Evolutionary conservation across 2,888 invertebrate genomes (phyloP), one percentile per base, ranked within the genome.

Genomic region (Hypena proboscidalis): DNA sequence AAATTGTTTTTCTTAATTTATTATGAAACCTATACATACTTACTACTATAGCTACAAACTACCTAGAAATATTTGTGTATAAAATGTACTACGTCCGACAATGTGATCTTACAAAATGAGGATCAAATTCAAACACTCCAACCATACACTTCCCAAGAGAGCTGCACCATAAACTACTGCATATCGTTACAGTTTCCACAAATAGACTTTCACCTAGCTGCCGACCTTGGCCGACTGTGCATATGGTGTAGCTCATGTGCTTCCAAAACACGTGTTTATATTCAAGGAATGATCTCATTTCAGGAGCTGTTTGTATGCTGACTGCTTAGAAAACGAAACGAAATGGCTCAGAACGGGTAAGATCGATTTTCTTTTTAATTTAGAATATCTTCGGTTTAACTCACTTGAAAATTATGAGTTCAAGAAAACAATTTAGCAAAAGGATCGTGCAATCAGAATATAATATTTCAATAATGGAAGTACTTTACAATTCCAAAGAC

Each of bases 341-440:
- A 69, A 49, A 88, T 87, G 88, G 82, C 88, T 52, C 73, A 79
- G 47, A 89, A 88, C 70, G 85, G 89, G 89, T 89, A 71, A 85
- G 80, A 44, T 10, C 7, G 3, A 21, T 21, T 26, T 25, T 32
- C 9, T 10, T 15, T 8, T 32, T n/a, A n/a, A n/a, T 33, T 13
- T 3, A 4, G 13, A 2, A n/a, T 4, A 32, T 21, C 7, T 13
- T 20, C 19, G 9, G 13, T 9, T 22, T 14, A 9, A 9, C 9
- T 19, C 19, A 14, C n/a, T 26, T 13, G 1, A 0, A 9, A 36
- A 9, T 27, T 27, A 36, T 21, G 14, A 11, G 25, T 11, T 25
- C 11, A 25, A 25, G 7, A 5, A 0, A 22, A 21, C 14, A n/a
- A n/a, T 21, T 37, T 14, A 2, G 21, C 7, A 27, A 21, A 10